Conservation (phyloP, 1,140 invertebrate genomes). For the Drosophila murphyi region DNA sequence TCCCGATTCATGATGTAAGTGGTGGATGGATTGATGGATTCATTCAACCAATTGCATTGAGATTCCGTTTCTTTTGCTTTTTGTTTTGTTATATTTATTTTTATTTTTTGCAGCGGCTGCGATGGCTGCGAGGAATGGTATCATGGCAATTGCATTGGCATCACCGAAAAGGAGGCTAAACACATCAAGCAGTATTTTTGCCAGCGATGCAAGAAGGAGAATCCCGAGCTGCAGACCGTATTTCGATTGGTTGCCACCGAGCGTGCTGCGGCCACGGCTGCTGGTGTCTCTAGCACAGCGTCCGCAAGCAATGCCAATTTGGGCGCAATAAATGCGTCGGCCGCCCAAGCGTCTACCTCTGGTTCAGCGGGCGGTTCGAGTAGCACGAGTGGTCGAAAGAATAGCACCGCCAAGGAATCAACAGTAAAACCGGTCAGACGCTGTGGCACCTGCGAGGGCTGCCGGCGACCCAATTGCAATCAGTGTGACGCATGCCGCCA, state of each 20-base stretch:
- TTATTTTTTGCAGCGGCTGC: conserved; percentile 89
- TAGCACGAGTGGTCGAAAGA: conserved; percentile 24
- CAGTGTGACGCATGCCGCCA: conserved; percentile 90
- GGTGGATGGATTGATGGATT: no score
- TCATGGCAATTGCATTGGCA: conserved; percentile 98
- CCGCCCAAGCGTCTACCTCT: conserved; percentile 16
- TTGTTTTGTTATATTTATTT: not conserved
- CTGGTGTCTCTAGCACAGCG: conserved; percentile 17
- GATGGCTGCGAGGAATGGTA: conserved; percentile 99
- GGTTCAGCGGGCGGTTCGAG: conserved; percentile 63
- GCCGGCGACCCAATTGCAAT: conserved; percentile 93
- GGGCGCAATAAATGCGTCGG: conserved; percentile 38
- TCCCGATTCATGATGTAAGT: conserved; percentile 98
- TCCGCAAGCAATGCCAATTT: conserved; percentile 10
- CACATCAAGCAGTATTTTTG: conserved; percentile 97
- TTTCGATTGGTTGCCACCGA: conserved; percentile 85
- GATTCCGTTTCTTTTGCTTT: no score
- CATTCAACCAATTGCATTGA: no score
- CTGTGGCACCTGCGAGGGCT: conserved; percentile 94
- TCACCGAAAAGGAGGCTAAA: conserved; percentile 96
- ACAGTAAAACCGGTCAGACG: conserved; percentile 84
- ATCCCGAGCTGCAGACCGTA: conserved; percentile 91
- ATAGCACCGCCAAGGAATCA: conserved; percentile 36
- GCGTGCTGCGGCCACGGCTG: conserved; percentile 49
- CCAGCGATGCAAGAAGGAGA: conserved; percentile 92